phyloP scores from a whole-genome alignment of 2,113 vertebrate genomes.

The Prolemur simus region DNA sequence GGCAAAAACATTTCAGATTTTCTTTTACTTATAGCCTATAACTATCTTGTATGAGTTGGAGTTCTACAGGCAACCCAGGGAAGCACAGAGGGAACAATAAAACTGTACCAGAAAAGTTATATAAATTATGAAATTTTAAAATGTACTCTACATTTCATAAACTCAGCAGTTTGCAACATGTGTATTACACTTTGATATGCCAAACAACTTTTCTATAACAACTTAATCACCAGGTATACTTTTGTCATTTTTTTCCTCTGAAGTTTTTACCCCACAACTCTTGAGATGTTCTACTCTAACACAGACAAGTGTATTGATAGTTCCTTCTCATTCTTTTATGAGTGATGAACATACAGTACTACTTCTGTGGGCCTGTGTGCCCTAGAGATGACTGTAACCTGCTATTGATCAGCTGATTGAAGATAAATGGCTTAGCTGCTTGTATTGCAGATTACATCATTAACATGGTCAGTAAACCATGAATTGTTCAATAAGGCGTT shows the following conservation, averaged over 20 bases:
- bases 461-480: conserved; percentile 90
- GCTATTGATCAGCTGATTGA: conserved; percentile 88
- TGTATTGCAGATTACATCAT: conserved; percentile 90
- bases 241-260: conserved; percentile 72
- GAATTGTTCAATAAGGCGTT: conserved; percentile 88
- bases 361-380: conserved; percentile 79
- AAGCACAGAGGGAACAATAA: conserved; percentile 39
- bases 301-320: conserved; percentile 71
- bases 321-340: conserved; percentile 77
- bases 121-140: conserved; percentile 69
- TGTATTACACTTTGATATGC: conserved; percentile 60
- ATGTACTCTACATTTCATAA: conserved; percentile 68
- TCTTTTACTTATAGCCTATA: background rate
- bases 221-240: conserved; percentile 70
- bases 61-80: background rate
- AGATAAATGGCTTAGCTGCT: conserved; percentile 87
- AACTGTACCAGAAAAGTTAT: conserved; percentile 59
- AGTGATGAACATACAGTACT: conserved; percentile 76
- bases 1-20: background rate
- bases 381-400: conserved; percentile 86
- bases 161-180: conserved; percentile 67
- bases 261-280: conserved; percentile 64
- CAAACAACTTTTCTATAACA: conserved; percentile 66
- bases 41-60: background rate
- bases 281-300: conserved; percentile 62